Base-by-base conservation (phyloP, 2,888 invertebrate genomes). In the Acanthosepion pharaonis region DNA sequence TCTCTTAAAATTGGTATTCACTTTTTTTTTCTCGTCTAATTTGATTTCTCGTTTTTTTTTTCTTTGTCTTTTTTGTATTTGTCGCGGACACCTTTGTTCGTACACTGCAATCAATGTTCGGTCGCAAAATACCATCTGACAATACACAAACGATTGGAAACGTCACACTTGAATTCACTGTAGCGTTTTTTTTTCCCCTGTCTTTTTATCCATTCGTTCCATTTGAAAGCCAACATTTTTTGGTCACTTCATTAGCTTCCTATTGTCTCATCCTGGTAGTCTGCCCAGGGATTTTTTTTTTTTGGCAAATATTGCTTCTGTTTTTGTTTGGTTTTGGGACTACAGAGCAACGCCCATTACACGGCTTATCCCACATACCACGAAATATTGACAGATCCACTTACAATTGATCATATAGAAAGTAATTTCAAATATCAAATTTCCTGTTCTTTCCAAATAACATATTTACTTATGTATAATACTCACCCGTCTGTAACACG, bases 161-260 rank as follows among this genome's bases (percentile, higher is more conserved):
- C 33, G 78, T 78, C 78, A 78, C 78, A 78, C 78, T 78, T 78
- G 78, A 78, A 78, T n/a, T 78, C 78, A 78, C 78, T 78, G 78
- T 33, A 78, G n/a, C 11, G 2, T 78, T n/a, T n/a, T 78, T n/a
- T 28, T n/a, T n/a, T n/a, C n/a, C 64, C 33, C 59, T 23, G 23
- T 6, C 78, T 11, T 78, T 78, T 78, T 78, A 78, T 78, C 78
- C n/a, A 78, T 11, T 33, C 78, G 33, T 78, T 78, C 78, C 78
- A 15, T 78, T 78, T 78, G 78, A 78, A 0, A 33, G n/a, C n/a
- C 78, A 15, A 33, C 78, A 78, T 78, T 78, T 78, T n/a, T n/a
- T n/a, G 1, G 78, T 11, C 78, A 33, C 78, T 78, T 78, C 78
- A n/a, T 78, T 78, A 78, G 78, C 78, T 78, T 78, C 78, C 78